A percentile compares a stretch with the other conserved stretches of the same genome.
Conservation (phyloP, 2,113 vertebrate species). For the Hirundichthys speculiger region DNA sequence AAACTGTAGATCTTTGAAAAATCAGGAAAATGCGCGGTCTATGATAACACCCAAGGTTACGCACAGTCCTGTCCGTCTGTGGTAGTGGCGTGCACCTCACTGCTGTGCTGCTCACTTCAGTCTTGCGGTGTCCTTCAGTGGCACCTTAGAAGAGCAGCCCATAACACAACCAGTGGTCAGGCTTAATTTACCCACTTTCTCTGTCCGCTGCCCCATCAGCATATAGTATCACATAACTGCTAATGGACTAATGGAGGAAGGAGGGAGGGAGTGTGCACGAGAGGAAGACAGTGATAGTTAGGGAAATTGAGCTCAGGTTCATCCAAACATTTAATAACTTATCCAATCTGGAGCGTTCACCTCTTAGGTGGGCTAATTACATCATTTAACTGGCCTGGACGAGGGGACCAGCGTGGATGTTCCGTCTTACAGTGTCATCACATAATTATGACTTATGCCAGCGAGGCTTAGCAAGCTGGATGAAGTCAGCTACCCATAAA, state of each 20-base stretch:
- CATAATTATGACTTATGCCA: conserved; percentile 84
- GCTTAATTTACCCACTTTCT: conserved; percentile 78
- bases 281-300: conserved; percentile 65
- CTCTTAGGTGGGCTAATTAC: conserved; percentile 79
- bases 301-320: conserved; percentile 79
- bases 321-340: conserved; percentile 84
- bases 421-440: conserved; percentile 73
- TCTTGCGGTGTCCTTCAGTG: conserved; percentile 67
- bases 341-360: conserved; percentile 75
- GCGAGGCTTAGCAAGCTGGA: conserved; percentile 72
- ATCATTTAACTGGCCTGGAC: conserved; percentile 74
- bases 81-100: too few species aligned
- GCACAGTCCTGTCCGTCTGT: too few species aligned
- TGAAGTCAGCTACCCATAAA: conserved; percentile 80
- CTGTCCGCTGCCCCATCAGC: conserved; percentile 77
- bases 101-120: conserved; percentile 33
- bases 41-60: conserved; percentile 51
- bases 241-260: conserved; percentile 72
- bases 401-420: conserved; percentile 57
- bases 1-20: background rate
- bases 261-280: conserved; percentile 25
- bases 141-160: conserved; percentile 66
- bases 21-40: conserved; percentile 17
- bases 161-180: conserved; percentile 74
- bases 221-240: conserved; percentile 81